Evolutionary conservation across 2,888 invertebrate species (phyloP), one percentile per base, ranked within the genome.

Genomic region (Dryocosmus kuriphilus): DNA sequence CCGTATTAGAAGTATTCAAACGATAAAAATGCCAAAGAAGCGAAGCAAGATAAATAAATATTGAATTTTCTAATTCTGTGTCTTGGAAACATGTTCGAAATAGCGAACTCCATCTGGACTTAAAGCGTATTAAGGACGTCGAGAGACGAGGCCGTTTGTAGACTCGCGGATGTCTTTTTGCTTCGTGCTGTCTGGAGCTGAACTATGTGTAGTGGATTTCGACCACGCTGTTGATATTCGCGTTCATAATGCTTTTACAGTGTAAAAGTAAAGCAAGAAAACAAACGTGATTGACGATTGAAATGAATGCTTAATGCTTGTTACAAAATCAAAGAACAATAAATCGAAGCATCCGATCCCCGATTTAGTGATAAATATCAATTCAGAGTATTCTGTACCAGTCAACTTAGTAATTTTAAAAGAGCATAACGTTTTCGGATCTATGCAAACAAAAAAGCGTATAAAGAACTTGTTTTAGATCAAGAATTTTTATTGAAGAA

Each of bases 81-180:
- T 38, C 27, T 24, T 67, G 41, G 46, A 67, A 27, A 67, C 27
- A 27, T 41, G 67, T 46, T 16, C 41, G 46, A 41, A 67, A 27
- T 24, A 16, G 27, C 67, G 16, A 67, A 41, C 67, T 67, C 67
- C 67, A 67, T 67, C 67, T 67, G 67, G 67, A 67, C 41, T 67
- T 67, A 8, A 67, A 46, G 67, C 41, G 67, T 67, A 67, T 71
- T 71, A 71, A 71, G 71, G 71, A 71, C 51, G 71, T 32, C 71
- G 71, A 51, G 71, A 71, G 51, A 71, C 30, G 71, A 71, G 71
- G 71, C 51, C 51, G 71, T 51, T 71, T 71, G 71, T 71, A 71
- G 51, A 71, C 65, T 65, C 46, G 67, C 24, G 30, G 19, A 71
- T 27, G 71, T 71, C 71, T 71, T 71, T 51, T 71, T 71, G 71